Evolutionary conservation across 2,888 invertebrate species (phyloP), one percentile per base, ranked within the genome.

Genomic region (Hirtodrosophila alboralis): DNA sequence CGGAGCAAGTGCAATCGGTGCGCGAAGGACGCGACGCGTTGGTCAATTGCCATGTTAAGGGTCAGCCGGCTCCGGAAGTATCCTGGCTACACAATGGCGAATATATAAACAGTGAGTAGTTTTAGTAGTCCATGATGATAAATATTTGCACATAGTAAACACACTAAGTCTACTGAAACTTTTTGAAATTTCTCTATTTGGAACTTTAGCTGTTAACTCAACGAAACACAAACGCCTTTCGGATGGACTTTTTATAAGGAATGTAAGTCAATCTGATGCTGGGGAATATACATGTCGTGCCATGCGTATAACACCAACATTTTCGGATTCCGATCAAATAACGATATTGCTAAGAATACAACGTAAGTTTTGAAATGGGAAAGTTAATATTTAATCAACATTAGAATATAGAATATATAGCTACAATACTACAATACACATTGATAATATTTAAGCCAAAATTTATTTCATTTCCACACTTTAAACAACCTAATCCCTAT

Each of bases 211-310:
- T 56, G 75, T 85, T 48, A 90, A 88, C 73, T 77, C 90, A 12
- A 63, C 87, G 28, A 92, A 92, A 81, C 92, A 91, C 79, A 87
- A 88, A 58, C 89, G 90, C 59, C 88, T 92, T 38, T 92, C 91
- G 14, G 92, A 92, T 77, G 93, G 93, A 28, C 89, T 93, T 14
- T 89, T 91, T 61, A 92, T 93, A 75, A 90, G 89, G 75, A 92
- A 92, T 74, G 92, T 93, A n/a, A 90, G 91, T 14, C 90, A 92
- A 68, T 89, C 90, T 28, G 93, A 93, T 86, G 91, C 91, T 63
- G 93, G 92, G 47, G 91, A 91, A 70, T 93, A 93, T 80, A 91
- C 91, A 40, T 93, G 93, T 84, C 91, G 91, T 75, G 93, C 93
- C 7, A 91, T 91, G 80, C 92, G 93, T 76, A 89, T 91, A 44